Evolutionary conservation across 2,113 vertebrate genomes (phyloP).

Genomic region (Aythya baeri): DNA sequence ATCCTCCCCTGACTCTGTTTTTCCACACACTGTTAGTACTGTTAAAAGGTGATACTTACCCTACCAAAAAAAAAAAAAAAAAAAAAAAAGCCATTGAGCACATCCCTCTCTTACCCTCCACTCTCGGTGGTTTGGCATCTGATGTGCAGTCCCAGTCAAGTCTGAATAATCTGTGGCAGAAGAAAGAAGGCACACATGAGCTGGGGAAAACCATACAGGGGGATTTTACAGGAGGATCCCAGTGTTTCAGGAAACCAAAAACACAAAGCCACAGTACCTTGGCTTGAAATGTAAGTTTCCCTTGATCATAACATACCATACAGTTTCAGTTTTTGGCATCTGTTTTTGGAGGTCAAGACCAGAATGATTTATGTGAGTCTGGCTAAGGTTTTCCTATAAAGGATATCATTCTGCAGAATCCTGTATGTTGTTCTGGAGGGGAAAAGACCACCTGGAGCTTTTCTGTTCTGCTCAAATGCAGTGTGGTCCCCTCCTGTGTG

Average conservation of each 20-base stretch:
- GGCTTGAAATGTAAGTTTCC: not conserved
- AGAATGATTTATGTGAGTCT: not conserved
- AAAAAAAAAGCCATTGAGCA: not conserved
- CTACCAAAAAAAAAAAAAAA: not conserved
- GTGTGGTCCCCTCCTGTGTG: not conserved
- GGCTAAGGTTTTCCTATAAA: not conserved
- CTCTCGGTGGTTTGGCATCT: not conserved
- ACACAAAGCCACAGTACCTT: not conserved
- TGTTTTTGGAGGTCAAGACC: not conserved
- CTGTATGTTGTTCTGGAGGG: not conserved
- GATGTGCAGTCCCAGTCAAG: not conserved
- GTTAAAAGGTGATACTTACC: not conserved
- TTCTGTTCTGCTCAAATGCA: not conserved
- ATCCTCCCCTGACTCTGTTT: accelerated
- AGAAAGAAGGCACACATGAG: not conserved
- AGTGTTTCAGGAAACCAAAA: not conserved
- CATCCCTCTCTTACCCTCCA: not conserved
- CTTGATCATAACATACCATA: not conserved
- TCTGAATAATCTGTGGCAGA: not conserved
- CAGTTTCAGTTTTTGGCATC: not conserved
- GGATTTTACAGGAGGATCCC: not conserved
- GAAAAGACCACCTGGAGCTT: not conserved
- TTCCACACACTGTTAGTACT: not conserved
- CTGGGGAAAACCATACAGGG: not conserved
- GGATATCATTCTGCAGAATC: not conserved